Evolutionary conservation across 2,113 vertebrate genomes (phyloP), one percentile per base, ranked within the genome.

Genomic region (Cyphomyrus discorhynchus): DNA sequence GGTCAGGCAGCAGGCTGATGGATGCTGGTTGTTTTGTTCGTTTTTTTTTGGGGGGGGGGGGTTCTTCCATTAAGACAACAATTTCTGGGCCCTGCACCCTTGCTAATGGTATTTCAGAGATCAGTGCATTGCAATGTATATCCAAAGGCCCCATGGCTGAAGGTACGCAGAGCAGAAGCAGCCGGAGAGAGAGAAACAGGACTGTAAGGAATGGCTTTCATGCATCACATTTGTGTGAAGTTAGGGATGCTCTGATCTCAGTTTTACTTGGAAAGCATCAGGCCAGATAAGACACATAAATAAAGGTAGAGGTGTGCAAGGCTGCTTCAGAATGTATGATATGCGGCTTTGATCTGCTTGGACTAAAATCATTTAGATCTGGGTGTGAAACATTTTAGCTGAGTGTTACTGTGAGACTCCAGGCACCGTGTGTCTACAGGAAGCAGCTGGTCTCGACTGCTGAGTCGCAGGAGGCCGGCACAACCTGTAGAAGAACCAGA

Each of bases 401-500:
- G 27, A 39, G n/a, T 42, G 3, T 42, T 7, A 17, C 21, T 45
- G 19, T 62, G 86, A 35, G 53, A 62, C n/a, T 82, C 35, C 10
- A 19, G 10, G 88, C 45, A 39, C 47, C 1, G 2, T 89, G 90
- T 84, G 9, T 92, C 92, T 93, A 92, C 95, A 96, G 96, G 91
- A 89, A 91, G 92, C 91, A 93, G 91, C 91, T 93, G 92, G 94
- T 92, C 90, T 90, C 89, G 70, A 53, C 49, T 94, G 0, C 89
- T 95, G 53, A 94, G 90, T 10, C 88, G 82, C 53, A 82, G 84
- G 39, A 13, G 42, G 46, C 13, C 17, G 13, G 77, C 46, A 21
- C 17, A 56, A 27, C 39, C 47, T 1, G 52, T 92, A 56, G 90
- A 86, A 90, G 45, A 39, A 45, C 94, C 91, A 5, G 96, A 96